Conservation (phyloP, 2,113 vertebrate genomes). For the Daphoenositta chrysoptera region DNA sequence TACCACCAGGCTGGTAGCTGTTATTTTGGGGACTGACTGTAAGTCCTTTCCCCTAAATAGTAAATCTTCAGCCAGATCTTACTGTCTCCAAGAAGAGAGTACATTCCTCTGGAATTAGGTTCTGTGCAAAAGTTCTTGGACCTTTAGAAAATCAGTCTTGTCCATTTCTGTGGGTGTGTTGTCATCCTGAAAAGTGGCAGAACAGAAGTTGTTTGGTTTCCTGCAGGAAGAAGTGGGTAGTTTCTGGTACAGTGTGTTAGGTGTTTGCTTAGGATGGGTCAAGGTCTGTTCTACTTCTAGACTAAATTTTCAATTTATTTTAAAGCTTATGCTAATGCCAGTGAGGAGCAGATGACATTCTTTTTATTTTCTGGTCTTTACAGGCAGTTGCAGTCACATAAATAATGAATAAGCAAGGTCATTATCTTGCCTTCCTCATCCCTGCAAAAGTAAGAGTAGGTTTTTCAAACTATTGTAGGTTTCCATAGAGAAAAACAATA, state of each 20-base stretch:
- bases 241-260: background rate
- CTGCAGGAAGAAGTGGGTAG: background rate
- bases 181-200: background rate
- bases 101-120: background rate
- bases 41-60: background rate
- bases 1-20: background rate
- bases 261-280: background rate
- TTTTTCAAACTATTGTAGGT: background rate
- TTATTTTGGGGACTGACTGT: background rate
- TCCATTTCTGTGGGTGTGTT: background rate
- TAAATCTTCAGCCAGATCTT: background rate
- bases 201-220: background rate
- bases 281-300: background rate
- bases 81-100: background rate
- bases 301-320: background rate
- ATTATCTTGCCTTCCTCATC: background rate
- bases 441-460: background rate
- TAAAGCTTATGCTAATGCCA: background rate
- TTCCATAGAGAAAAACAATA: background rate
- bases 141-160: background rate
- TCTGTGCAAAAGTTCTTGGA: background rate
- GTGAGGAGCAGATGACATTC: background rate
- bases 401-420: background rate
- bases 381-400: background rate
- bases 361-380: background rate